Conservation (phyloP, 2,888 invertebrate species). For the Lamellibrachia satsuma region DNA sequence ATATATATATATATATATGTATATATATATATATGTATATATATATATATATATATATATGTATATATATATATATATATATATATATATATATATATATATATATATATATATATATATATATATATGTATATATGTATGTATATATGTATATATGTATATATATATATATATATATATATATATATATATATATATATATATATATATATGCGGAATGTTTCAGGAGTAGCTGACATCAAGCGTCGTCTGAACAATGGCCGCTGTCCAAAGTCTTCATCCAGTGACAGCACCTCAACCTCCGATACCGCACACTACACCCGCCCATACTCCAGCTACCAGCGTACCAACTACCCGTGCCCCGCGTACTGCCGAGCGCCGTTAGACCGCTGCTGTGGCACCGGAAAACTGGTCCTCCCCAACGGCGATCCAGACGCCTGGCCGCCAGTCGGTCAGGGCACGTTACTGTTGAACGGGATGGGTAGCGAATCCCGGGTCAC, state of each 20-base stretch:
- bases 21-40: constrained; percentile 25
- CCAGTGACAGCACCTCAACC: background rate
- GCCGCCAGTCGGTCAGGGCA: background rate
- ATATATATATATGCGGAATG: background rate
- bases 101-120: background rate
- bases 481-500: background rate
- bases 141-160: too few species aligned
- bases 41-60: background rate
- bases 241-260: background rate
- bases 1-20: constrained; percentile 21
- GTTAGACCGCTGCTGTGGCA: background rate
- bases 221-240: background rate
- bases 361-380: background rate
- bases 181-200: background rate
- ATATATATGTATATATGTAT: too few species aligned
- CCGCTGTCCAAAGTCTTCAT: background rate
- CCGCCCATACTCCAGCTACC: background rate
- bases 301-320: background rate
- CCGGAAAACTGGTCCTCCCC: background rate
- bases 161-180: constrained; percentile 26
- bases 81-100: background rate
- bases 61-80: background rate
- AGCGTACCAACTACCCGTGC: background rate
- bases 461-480: background rate
- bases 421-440: background rate